These are phyloP conservation scores for Molossus alvarezi DNA, from an alignment of 2,797 vertebrate species.

Conservation along the genomic window DNA sequence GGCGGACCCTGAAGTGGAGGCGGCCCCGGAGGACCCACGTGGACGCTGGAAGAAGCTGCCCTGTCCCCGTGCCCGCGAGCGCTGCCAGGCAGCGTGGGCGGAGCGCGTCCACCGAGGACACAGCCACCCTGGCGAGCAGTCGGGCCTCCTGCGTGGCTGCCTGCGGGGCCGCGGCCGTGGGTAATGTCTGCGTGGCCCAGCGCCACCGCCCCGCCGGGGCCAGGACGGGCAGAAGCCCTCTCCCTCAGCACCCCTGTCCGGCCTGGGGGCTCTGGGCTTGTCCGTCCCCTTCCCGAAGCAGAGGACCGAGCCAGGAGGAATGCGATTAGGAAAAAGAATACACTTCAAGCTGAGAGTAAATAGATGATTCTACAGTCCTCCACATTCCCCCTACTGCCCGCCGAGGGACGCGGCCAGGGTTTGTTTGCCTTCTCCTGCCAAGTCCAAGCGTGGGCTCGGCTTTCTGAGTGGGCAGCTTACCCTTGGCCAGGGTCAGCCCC, in stretches of 20 bases:
- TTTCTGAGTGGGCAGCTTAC: conserved; percentile 55
- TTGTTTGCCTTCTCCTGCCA: conserved; percentile 66
- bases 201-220: conserved; percentile 39
- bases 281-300: neutral
- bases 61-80: too few relatives aligned
- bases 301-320: conserved; percentile 8
- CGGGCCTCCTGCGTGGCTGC: neutral
- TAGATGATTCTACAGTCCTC: conserved; percentile 8
- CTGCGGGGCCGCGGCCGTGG: conserved; percentile 5
- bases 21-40: too few relatives aligned
- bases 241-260: neutral
- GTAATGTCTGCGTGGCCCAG: neutral
- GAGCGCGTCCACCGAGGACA: conserved; percentile 42
- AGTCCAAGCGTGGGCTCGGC: neutral
- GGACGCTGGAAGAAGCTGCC: too few relatives aligned
- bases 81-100: conserved; percentile 27
- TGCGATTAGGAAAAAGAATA: neutral
- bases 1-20: too few relatives aligned
- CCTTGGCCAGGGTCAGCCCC: conserved; percentile 49
- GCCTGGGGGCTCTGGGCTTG: neutral
- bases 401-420: conserved; percentile 21
- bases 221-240: neutral
- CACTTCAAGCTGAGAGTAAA: conserved; percentile 58
- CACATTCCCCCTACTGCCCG: conserved; percentile 38
- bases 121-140: conserved; percentile 26